phyloP scores from a whole-genome alignment of 2,797 vertebrate species.

The Eutrigla gurnardus region DNA sequence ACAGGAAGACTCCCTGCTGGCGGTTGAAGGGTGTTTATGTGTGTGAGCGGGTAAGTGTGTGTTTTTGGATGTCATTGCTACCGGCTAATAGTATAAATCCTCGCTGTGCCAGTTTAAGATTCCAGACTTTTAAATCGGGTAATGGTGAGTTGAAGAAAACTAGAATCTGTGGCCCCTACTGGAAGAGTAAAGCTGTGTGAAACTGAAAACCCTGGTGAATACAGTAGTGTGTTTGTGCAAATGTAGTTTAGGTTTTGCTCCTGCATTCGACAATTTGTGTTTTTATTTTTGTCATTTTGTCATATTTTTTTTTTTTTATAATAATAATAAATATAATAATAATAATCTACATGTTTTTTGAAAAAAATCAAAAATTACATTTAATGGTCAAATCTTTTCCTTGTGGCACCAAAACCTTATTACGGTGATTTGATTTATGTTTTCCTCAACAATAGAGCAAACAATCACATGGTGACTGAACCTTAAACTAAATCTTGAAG shows the following conservation, averaged over 20 bases:
- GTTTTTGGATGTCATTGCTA: slow-evolving; percentile 77
- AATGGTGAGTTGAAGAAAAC: slow-evolving; percentile 43
- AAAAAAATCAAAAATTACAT: too few species aligned
- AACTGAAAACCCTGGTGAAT: slow-evolving; percentile 7
- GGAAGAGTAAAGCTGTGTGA: slow-evolving; percentile 17
- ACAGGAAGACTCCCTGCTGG: slow-evolving; percentile 84
- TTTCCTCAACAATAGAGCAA: neutral
- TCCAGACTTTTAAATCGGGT: slow-evolving; percentile 54
- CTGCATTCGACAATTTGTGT: too few species aligned
- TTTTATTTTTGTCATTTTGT: neutral
- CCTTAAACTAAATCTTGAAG: neutral
- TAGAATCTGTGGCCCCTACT: slow-evolving; percentile 20
- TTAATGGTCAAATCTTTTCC: neutral
- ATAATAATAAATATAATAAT: neutral
- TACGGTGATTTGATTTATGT: neutral
- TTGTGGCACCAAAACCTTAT: neutral
- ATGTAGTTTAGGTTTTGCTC: neutral
- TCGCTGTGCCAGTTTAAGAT: slow-evolving; percentile 65
- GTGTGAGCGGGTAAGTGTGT: slow-evolving; percentile 71
- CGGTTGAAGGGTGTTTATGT: slow-evolving; percentile 77
- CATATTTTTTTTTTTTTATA: neutral
- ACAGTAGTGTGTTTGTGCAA: accelerated
- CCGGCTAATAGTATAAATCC: slow-evolving; percentile 74
- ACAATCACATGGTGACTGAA: neutral
- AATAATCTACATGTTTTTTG: too few species aligned